These are phyloP conservation scores for Scolopax bukidnonensis DNA, from an alignment of 2,797 vertebrate species.

Conservation along the genomic window DNA sequence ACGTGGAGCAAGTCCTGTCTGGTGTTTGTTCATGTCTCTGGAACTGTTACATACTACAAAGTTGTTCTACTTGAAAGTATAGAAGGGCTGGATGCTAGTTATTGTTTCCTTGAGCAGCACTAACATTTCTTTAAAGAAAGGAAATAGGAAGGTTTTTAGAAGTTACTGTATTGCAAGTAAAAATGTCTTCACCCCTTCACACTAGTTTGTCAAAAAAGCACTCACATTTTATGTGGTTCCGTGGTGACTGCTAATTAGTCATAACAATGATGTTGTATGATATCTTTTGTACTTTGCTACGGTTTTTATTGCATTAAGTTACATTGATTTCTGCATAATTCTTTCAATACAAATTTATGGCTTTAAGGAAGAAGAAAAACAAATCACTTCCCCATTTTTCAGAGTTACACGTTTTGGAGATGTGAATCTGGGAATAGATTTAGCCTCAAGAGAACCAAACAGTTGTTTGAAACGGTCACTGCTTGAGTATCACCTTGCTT, in stretches of 20 bases:
- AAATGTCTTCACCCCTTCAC: background rate
- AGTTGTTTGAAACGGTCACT: slow-evolving; percentile 40
- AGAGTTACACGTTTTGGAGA: background rate
- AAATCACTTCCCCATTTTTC: background rate
- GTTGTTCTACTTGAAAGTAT: background rate
- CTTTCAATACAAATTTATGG: background rate
- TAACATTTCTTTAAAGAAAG: background rate
- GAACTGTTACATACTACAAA: background rate
- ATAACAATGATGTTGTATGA: background rate
- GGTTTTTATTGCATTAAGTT: background rate
- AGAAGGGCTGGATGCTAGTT: background rate
- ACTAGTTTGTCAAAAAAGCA: background rate
- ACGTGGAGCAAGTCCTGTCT: background rate
- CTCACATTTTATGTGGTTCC: background rate
- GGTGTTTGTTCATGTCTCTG: background rate
- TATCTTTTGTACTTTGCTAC: background rate
- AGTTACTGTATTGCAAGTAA: background rate
- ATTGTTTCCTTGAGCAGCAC: background rate
- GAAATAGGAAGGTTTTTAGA: background rate
- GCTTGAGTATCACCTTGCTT: slow-evolving; percentile 47
- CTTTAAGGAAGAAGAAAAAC: background rate
- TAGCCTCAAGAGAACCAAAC: slow-evolving; percentile 25
- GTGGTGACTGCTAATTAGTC: background rate
- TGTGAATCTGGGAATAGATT: background rate
- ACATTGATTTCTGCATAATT: background rate